These are phyloP conservation scores for Odontamblyopus lacepedii DNA, from an alignment of 2,797 vertebrate species.

Conservation along the genomic window DNA sequence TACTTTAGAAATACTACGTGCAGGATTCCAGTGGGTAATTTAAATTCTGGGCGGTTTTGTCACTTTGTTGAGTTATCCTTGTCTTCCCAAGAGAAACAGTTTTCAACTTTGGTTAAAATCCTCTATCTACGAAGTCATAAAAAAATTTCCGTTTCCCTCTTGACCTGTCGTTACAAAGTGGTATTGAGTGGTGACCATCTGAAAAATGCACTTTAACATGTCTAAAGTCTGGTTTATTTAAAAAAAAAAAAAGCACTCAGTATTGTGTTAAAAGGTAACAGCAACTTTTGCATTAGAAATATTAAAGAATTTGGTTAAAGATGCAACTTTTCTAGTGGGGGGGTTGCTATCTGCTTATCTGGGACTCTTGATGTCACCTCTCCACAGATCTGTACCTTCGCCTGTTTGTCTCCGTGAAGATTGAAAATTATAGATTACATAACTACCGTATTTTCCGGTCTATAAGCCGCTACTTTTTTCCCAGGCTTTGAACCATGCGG, in stretches of 20 bases:
- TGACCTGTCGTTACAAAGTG: background rate
- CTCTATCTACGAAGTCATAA: background rate
- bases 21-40: background rate
- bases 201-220: background rate
- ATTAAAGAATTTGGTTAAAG: too few species aligned
- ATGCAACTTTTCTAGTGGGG: too few species aligned
- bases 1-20: background rate
- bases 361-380: too few species aligned
- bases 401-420: too few species aligned
- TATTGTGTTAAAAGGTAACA: too few species aligned
- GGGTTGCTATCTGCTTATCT: too few species aligned
- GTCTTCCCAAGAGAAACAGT: background rate
- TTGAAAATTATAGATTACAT: too few species aligned
- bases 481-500: too few species aligned
- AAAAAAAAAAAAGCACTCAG: background rate
- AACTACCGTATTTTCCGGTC: too few species aligned
- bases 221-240: background rate
- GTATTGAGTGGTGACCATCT: background rate
- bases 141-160: background rate
- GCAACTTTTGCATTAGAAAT: too few species aligned
- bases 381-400: too few species aligned
- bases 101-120: background rate
- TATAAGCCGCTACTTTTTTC: too few species aligned
- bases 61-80: conserved; percentile 6
- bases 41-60: background rate